Percentiles rank a stretch among this genome's conserved stretches.
Evolutionary conservation across 2,888 invertebrate species (phyloP).

Genomic region (Megastigmus dorsalis): DNA sequence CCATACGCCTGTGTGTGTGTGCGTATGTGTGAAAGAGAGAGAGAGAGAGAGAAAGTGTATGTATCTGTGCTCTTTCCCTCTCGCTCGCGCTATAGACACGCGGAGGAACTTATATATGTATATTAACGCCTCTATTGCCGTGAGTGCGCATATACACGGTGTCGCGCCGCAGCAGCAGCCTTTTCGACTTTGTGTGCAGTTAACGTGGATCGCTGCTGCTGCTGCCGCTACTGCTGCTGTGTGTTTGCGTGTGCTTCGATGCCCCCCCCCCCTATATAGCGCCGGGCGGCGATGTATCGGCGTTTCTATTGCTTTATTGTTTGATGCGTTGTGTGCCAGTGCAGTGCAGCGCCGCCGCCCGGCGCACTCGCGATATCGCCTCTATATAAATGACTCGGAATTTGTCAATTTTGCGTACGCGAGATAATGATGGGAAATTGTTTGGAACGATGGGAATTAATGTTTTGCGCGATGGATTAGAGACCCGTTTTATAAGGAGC

Average conservation of each 20-base stretch:
- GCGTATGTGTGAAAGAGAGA: too few species aligned
- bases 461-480: too few species aligned
- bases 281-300: conserved; percentile 12
- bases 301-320: conserved; percentile 46
- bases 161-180: neutral
- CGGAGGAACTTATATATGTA: conserved; percentile 23
- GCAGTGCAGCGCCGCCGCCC: neutral
- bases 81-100: neutral
- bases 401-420: conserved; percentile 28
- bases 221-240: neutral
- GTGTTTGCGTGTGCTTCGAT: neutral
- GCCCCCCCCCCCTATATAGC: too few species aligned
- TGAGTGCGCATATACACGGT: neutral
- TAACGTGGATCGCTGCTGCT: neutral
- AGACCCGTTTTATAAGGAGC: too few species aligned
- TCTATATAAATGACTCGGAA: conserved; percentile 24
- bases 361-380: conserved; percentile 10
- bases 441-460: too few species aligned
- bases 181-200: neutral
- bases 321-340: neutral
- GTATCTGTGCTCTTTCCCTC: too few species aligned
- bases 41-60: too few species aligned
- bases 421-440: conserved; percentile 31
- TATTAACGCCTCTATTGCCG: conserved; percentile 41
- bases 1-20: too few species aligned